Evolutionary conservation across 2,797 vertebrate species (phyloP).

Genomic region (Fistularia commersonii): DNA sequence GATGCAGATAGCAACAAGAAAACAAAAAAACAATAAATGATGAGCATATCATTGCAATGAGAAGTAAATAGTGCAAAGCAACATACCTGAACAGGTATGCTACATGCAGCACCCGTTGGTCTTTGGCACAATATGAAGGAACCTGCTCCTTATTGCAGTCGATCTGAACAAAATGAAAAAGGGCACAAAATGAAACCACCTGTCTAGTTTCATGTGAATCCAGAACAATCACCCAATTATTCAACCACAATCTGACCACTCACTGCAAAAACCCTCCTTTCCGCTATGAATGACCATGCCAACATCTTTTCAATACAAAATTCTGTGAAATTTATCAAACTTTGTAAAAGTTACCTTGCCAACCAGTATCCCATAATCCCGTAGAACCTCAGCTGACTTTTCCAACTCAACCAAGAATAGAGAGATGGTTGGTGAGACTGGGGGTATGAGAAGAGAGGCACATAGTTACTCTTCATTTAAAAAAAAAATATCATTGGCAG

Average conservation of each 20-base stretch:
- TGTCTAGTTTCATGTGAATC: neutral
- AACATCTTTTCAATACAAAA: neutral
- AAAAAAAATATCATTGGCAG: too few relatives aligned
- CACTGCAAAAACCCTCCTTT: neutral
- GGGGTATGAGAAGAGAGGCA: conserved; percentile 2
- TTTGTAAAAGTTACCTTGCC: conserved; percentile 73
- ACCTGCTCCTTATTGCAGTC: conserved; percentile 79
- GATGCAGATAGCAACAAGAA: neutral
- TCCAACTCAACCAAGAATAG: conserved; percentile 81
- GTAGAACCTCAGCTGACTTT: conserved; percentile 74
- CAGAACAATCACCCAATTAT: too few relatives aligned
- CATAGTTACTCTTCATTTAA: neutral
- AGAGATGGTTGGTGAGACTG: conserved; percentile 70
- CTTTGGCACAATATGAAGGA: conserved; percentile 79
- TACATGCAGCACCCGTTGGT: conserved; percentile 67
- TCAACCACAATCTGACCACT: too few relatives aligned
- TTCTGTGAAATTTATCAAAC: neutral
- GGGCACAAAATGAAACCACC: neutral
- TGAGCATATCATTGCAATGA: neutral
- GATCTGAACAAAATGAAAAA: conserved; percentile 70
- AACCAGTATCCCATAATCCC: conserved; percentile 83
- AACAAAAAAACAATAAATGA: neutral
- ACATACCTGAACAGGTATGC: conserved; percentile 89
- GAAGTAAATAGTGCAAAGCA: neutral
- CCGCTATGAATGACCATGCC: neutral